Evolutionary conservation across 2,888 invertebrate species (phyloP).

Genomic region (Ormyrus rosae): DNA sequence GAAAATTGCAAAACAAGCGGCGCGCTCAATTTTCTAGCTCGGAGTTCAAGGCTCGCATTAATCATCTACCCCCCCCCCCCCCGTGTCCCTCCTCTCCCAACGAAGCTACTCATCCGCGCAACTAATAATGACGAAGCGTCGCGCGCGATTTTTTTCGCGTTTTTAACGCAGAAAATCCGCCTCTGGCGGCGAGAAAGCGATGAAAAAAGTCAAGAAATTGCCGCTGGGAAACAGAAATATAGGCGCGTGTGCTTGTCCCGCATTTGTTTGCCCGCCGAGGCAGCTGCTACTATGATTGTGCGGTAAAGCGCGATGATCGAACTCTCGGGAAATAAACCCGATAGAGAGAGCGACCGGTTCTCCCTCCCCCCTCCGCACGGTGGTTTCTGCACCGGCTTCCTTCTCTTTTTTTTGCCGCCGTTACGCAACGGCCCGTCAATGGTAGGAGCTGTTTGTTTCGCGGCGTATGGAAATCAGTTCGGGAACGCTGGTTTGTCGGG

Average conservation of each 20-base stretch:
- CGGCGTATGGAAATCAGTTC: constrained; percentile 1
- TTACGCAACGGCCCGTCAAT: background rate
- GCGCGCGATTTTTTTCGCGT: too few species aligned
- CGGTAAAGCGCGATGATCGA: constrained; percentile 41
- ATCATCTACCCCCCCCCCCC: background rate
- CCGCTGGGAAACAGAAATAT: constrained; percentile 15
- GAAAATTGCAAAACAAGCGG: constrained; percentile 33
- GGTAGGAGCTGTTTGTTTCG: background rate
- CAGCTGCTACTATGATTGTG: constrained; percentile 1
- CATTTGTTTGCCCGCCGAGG: constrained; percentile 19
- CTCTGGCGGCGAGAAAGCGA: background rate
- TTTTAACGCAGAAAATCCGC: too few species aligned
- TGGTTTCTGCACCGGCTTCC: background rate
- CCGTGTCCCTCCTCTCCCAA: background rate
- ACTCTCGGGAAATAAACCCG: constrained; percentile 44
- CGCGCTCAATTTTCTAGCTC: constrained; percentile 21
- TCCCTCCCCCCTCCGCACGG: background rate
- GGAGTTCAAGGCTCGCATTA: constrained; percentile 37
- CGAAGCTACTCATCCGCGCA: background rate
- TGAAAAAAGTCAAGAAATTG: background rate
- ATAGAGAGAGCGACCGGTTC: constrained; percentile 17
- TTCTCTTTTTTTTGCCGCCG: constrained; percentile 4
- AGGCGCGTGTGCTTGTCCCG: background rate
- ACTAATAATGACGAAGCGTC: background rate
- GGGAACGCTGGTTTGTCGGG: background rate